Conservation (phyloP, 2,113 vertebrate genomes). For the Chauna torquata region DNA sequence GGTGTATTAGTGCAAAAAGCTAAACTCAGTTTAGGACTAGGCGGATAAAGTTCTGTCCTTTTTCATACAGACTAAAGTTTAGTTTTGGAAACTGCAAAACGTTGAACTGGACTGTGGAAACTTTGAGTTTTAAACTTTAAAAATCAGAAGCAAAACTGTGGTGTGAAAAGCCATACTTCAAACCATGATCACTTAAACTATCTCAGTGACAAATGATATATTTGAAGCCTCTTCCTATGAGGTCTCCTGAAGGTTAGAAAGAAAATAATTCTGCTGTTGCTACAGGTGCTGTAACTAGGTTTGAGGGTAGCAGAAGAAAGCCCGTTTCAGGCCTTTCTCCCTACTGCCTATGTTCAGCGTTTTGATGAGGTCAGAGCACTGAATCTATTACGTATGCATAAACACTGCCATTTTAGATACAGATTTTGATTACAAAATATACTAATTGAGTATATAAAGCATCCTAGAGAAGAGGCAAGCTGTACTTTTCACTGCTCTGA, state of each 20-base stretch:
- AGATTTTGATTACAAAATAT: constrained; percentile 50
- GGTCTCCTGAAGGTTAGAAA: constrained; percentile 23
- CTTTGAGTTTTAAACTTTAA: constrained; percentile 56
- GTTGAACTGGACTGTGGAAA: constrained; percentile 64
- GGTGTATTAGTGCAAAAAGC: constrained; percentile 19
- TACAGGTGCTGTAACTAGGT: constrained; percentile 26
- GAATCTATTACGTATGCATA: constrained; percentile 49
- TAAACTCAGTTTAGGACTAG: constrained; percentile 34
- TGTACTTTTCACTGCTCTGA: constrained; percentile 65
- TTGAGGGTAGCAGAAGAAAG: constrained; percentile 38
- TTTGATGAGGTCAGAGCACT: constrained; percentile 62
- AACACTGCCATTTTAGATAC: constrained; percentile 66
- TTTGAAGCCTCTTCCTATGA: constrained; percentile 24
- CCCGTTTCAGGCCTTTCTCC: constrained; percentile 51
- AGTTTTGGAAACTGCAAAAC: constrained; percentile 67
- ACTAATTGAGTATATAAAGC: constrained; percentile 11
- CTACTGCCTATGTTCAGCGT: background rate
- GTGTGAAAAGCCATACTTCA: constrained; percentile 72
- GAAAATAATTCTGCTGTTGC: constrained; percentile 45
- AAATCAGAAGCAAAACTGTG: constrained; percentile 55
- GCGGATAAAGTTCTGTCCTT: constrained; percentile 34
- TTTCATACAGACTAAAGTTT: constrained; percentile 48
- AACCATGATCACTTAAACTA: constrained; percentile 32
- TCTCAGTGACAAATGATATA: constrained; percentile 50
- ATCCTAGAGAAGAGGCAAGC: constrained; percentile 43